Evolutionary conservation across 92 coral and sea anemone genomes (phyloP).

Genomic region (Zoanthus solanderi): DNA sequence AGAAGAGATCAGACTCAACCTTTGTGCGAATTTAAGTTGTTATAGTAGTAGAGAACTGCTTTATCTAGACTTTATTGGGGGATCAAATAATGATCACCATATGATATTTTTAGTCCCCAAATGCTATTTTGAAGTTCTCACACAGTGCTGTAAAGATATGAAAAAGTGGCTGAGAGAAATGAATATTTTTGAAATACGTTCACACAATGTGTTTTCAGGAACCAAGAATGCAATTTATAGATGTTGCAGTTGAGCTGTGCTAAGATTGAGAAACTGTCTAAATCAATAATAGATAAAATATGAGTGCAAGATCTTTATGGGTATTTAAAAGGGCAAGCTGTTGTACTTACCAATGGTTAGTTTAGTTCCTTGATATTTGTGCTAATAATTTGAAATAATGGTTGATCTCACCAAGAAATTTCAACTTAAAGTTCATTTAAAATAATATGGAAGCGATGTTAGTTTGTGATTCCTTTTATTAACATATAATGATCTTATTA

Average conservation of each 20-base stretch:
- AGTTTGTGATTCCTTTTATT: too few relatives aligned
- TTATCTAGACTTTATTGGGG: not conserved
- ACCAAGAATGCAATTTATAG: not conserved
- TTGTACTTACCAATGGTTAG: too few relatives aligned
- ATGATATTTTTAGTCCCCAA: not conserved
- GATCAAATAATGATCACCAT: not conserved
- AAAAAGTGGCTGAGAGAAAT: not conserved
- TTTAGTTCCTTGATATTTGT: too few relatives aligned
- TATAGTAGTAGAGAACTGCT: not conserved
- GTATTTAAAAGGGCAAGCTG: too few relatives aligned
- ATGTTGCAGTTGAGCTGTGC: not conserved
- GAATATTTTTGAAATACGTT: slow-evolving; percentile 8
- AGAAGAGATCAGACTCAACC: not conserved
- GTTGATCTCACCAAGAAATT: too few relatives aligned
- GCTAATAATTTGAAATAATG: too few relatives aligned
- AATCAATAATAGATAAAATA: too few relatives aligned
- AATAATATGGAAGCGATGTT: too few relatives aligned
- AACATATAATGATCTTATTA: too few relatives aligned
- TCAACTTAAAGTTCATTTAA: too few relatives aligned
- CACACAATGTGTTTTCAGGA: not conserved
- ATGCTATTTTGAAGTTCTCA: not conserved
- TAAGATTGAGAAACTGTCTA: too few relatives aligned
- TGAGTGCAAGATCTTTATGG: too few relatives aligned
- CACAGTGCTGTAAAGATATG: not conserved
- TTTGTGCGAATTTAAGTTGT: slow-evolving; percentile 5